A percentile compares a stretch with the other conserved stretches of the same genome.
phyloP scores from a whole-genome alignment of 2,888 invertebrate genomes.

The Azorinus chamasolen region DNA sequence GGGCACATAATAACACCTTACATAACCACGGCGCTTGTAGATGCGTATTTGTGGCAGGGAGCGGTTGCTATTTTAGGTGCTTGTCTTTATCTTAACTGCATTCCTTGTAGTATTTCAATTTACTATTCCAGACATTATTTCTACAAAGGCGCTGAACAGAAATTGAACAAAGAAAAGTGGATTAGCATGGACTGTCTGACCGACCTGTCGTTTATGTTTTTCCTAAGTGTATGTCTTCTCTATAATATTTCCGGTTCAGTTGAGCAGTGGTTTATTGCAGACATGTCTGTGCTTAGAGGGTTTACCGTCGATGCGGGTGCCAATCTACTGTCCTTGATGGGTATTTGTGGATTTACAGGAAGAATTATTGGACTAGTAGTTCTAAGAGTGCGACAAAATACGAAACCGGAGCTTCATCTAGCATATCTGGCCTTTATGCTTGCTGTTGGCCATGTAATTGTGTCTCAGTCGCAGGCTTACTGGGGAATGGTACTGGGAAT shows the following conservation, averaged over 20 bases:
- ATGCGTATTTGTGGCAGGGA: constrained; percentile 41
- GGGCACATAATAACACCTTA: constrained; percentile 47
- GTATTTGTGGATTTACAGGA: constrained; percentile 41
- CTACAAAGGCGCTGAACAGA: no score
- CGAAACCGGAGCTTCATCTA: constrained; percentile 27
- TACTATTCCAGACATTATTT: no score
- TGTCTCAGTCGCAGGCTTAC: constrained; percentile 14
- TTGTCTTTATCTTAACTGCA: constrained; percentile 25
- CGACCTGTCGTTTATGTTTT: no score
- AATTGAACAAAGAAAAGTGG: no score
- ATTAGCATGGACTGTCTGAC: no score
- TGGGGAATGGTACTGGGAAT: constrained; percentile 39
- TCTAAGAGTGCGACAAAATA: constrained; percentile 23
- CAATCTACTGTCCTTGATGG: constrained; percentile 35
- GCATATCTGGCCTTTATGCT: constrained; percentile 12
- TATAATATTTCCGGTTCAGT: constrained; percentile 15
- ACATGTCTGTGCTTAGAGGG: constrained; percentile 46
- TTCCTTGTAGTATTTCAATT: constrained; percentile 44
- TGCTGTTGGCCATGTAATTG: constrained; percentile 27
- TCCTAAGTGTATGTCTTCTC: no score
- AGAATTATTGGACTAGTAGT: constrained; percentile 18
- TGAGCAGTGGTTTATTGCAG: constrained; percentile 47
- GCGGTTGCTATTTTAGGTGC: constrained; percentile 32
- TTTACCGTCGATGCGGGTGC: constrained; percentile 20
- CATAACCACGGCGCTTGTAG: constrained; percentile 36